These are phyloP conservation scores for Tetramorium alpestre DNA, from an alignment of 1,140 invertebrate species.

Conservation along the genomic window DNA sequence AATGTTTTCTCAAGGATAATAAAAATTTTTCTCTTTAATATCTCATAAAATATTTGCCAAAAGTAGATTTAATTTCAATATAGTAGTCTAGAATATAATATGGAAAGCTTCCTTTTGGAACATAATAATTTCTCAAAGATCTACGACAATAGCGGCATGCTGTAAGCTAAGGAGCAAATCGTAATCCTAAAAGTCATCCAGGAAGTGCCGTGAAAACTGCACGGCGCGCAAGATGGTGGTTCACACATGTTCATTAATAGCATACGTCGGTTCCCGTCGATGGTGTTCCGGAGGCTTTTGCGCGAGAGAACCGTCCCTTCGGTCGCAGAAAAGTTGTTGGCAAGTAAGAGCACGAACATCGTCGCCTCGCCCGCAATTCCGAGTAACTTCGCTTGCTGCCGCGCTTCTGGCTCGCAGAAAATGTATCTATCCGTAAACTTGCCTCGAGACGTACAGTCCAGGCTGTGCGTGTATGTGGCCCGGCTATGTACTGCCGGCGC, in stretches of 20 bases:
- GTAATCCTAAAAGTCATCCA: conserved; percentile 28
- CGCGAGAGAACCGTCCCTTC: conserved; percentile 70
- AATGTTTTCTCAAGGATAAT: not conserved
- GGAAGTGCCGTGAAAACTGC: conserved; percentile 31
- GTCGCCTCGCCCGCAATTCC: conserved; percentile 73
- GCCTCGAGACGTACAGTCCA: conserved; percentile 46
- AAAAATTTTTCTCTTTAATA: not conserved
- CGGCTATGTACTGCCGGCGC: conserved; percentile 66
- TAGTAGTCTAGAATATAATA: not conserved
- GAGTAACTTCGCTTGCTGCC: conserved; percentile 79
- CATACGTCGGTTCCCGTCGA: conserved; percentile 67
- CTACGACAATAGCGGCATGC: not conserved
- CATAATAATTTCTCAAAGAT: not conserved
- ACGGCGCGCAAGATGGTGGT: conserved; percentile 57
- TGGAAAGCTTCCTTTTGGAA: not conserved
- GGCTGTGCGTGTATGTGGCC: conserved; percentile 53
- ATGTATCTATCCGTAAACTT: conserved; percentile 82
- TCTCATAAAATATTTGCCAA: not conserved
- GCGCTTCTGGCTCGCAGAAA: conserved; percentile 75
- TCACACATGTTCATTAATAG: conserved; percentile 78
- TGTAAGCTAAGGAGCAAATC: conserved; percentile 8
- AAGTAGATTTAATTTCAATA: not conserved
- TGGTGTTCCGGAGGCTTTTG: conserved; percentile 50
- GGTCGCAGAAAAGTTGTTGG: conserved; percentile 75
- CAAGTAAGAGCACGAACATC: conserved; percentile 71